phyloP scores from a whole-genome alignment of 1,140 invertebrate species.

The Cyclargus thomasi region DNA sequence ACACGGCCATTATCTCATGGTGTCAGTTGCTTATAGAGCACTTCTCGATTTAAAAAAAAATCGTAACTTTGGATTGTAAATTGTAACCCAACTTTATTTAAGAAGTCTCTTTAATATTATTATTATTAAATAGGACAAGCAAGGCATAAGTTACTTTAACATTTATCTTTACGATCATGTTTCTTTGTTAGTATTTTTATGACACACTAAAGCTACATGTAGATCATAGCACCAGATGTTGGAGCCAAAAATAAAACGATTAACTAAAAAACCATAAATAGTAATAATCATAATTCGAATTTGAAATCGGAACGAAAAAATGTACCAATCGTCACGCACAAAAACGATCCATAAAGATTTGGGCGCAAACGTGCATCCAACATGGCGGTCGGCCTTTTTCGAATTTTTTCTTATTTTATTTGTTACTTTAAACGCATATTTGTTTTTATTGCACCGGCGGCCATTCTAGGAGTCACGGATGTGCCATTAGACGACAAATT shows the following conservation, averaged over 20 bases:
- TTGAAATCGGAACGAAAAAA: constrained; percentile 25
- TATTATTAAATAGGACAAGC: too few relatives aligned
- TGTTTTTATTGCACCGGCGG: constrained; percentile 58
- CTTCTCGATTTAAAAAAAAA: too few relatives aligned
- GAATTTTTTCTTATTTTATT: constrained; percentile 48
- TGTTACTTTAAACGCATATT: constrained; percentile 50
- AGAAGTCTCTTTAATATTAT: too few relatives aligned
- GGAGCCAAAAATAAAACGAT: constrained; percentile 13
- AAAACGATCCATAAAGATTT: constrained; percentile 64
- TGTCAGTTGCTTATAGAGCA: too few relatives aligned
- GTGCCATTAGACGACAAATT: constrained; percentile 43
- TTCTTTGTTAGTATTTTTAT: too few relatives aligned
- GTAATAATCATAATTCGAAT: constrained; percentile 26
- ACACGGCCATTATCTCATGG: too few relatives aligned
- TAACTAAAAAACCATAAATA: constrained; percentile 21
- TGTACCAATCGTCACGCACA: constrained; percentile 50
- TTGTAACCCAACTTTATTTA: too few relatives aligned
- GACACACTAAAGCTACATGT: background rate
- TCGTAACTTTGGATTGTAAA: too few relatives aligned
- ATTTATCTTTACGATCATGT: too few relatives aligned
- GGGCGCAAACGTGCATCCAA: constrained; percentile 40
- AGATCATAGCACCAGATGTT: background rate
- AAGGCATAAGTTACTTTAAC: too few relatives aligned
- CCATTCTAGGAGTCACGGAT: constrained; percentile 55
- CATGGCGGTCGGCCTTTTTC: constrained; percentile 43